Evolutionary conservation across 2,797 vertebrate genomes (phyloP).

Genomic region (Syngnathus acus): DNA sequence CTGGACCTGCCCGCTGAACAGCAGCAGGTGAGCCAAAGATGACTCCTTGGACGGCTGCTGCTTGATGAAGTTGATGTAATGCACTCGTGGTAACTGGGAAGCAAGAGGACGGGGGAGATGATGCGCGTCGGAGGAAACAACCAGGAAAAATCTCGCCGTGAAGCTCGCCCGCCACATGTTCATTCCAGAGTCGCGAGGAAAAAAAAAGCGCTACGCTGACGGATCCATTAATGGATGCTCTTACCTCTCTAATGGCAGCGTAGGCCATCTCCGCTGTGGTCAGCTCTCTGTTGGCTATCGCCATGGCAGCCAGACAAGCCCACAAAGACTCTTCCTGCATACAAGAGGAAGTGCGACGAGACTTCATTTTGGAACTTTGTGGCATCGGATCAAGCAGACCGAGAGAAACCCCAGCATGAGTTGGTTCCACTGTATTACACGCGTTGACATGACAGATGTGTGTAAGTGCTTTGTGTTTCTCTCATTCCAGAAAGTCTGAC

Average conservation of each 20-base stretch:
- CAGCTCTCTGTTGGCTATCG: constrained; percentile 84
- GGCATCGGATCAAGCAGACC: no score
- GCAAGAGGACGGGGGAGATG: constrained; percentile 1
- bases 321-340: constrained; percentile 85
- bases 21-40: constrained; percentile 80
- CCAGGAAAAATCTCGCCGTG: not conserved
- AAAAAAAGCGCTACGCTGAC: not conserved
- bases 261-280: constrained; percentile 89
- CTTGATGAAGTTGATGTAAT: constrained; percentile 88
- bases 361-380: not conserved
- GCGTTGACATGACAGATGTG: no score
- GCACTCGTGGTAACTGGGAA: constrained; percentile 84
- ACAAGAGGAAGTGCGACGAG: not conserved
- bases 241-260: constrained; percentile 86
- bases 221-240: constrained; percentile 11
- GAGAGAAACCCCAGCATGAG: not conserved
- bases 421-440: not conserved
- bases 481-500: constrained; percentile 14
- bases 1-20: constrained; percentile 86
- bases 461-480: not conserved
- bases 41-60: constrained; percentile 91
- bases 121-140: not conserved
- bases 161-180: not conserved
- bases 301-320: constrained; percentile 94
- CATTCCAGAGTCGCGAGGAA: not conserved